These are phyloP conservation scores for Yponomeuta cagnagella DNA, from an alignment of 2,888 invertebrate species.

Conservation along the genomic window DNA sequence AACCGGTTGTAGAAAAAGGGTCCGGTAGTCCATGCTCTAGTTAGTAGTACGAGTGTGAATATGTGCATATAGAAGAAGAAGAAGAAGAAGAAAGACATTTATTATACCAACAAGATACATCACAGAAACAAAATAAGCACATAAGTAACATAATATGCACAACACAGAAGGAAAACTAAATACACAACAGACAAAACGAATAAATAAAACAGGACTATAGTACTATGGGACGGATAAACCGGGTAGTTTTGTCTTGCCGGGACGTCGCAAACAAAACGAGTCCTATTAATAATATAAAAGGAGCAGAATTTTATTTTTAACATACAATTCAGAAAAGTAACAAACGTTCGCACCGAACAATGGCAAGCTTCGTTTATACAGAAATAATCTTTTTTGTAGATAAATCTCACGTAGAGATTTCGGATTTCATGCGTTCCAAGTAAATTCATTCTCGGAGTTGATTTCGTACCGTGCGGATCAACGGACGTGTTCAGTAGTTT, in stretches of 20 bases:
- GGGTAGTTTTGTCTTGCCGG: slow-evolving; percentile 73
- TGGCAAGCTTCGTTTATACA: slow-evolving; percentile 70
- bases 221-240: slow-evolving; percentile 59
- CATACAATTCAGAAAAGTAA: slow-evolving; percentile 72
- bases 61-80: too few species aligned
- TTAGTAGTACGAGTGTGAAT: too few species aligned
- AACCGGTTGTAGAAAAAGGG: too few species aligned
- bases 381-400: slow-evolving; percentile 75
- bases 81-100: too few species aligned
- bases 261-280: slow-evolving; percentile 73
- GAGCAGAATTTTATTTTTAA: slow-evolving; percentile 75
- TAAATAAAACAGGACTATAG: too few species aligned
- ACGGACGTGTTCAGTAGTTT: slow-evolving; percentile 22
- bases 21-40: too few species aligned
- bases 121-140: too few species aligned
- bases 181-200: too few species aligned
- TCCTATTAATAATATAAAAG: slow-evolving; percentile 72
- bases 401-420: slow-evolving; percentile 69
- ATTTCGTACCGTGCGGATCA: slow-evolving; percentile 58
- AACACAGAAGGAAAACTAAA: too few species aligned
- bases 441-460: slow-evolving; percentile 55
- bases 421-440: slow-evolving; percentile 50
- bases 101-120: too few species aligned
- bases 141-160: too few species aligned
- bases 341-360: slow-evolving; percentile 69